Evolutionary conservation across 2,888 invertebrate genomes (phyloP), one percentile per base, ranked within the genome.

Genomic region (Lithophane socia): DNA sequence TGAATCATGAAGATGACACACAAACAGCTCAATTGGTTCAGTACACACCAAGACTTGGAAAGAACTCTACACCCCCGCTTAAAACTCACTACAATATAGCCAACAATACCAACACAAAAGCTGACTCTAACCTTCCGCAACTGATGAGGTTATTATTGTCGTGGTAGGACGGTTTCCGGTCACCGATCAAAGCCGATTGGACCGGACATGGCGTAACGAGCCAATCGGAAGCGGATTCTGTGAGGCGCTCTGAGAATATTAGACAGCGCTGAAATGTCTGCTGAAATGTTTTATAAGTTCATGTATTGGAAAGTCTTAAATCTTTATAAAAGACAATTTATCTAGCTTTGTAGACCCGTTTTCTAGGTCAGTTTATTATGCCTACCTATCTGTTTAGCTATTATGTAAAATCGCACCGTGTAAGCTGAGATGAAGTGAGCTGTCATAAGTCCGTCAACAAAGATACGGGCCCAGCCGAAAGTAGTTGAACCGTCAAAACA

Each of bases 131-230:
- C 52, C 37, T 69, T 54, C 47, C 42, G 66, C n/a, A 70, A n/a
- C 47, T 67, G 61, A 73, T 72, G 54, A n/a, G 52, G 63, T 65
- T 74, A 56, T 47, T 61, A 76, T 68, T 68, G 79, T 73, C 68
- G 78, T 66, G 72, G 71, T 49, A 67, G 64, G 52, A 66, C 63
- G 70, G 77, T 79, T 88, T 88, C 87, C 89, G 78, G 86, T 79
- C 82, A 80, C 60, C 60, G 79, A 80, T 87, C 88, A 82, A 80
- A 80, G 76, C 49, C 54, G 83, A 83, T 86, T 77, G 86, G 52
- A 73, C 74, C 84, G 82, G 88, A 84, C 65, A 70, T 80, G 78
- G 58, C 77, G 68, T 87, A 89, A 89, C 86, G 88, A 87, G 64
- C 75, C 86, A 84, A 73, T 79, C 77, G 88, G 87, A 89, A 72